Evolutionary conservation across 2,113 vertebrate genomes (phyloP), one percentile per base, ranked within the genome.

Genomic region (Marcusenius ussheri): DNA sequence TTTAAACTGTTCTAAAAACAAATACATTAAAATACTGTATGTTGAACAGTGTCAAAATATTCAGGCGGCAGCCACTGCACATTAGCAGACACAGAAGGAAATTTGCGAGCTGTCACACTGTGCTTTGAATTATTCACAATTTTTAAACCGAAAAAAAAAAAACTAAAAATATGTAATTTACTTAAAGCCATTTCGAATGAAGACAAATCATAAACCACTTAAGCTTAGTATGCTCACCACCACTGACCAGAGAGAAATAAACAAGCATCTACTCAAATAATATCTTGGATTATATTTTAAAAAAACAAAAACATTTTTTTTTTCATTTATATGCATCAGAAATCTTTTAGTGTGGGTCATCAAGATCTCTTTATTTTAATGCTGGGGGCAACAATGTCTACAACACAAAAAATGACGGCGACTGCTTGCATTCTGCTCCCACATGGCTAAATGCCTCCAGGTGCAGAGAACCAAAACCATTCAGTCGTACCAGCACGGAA

Each of bases 401-500:
- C 42, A 35, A 46, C 17, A 90, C 42, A 90, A 85, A 70, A 66
- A 51, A 89, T 88, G 51, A 53, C 39, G 84, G 27, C 17, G 45
- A 89, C 51, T 80, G 83, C 88, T 58, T 89, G 50, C 46, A 83
- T 88, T 84, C 85, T 87, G 66, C 50, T 89, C 87, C 89, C 85
- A 85, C 84, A 74, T n/a, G 62, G 46, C 83, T 53, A 88, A 86
- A 74, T 88, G 56, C 53, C 50, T 88, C 83, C 39, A 70, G 89
- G 88, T 62, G 88, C 88, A 83, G 31, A 86, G 58, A 90, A 89
- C 93, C 92, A 91, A 90, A 91, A 89, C 91, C 94, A 95, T 94
- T 94, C 92, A 92, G 91, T 90, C 90, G 87, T 90, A 93, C 92
- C 92, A 95, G 94, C 90, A 94, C 93, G 94, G 94, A 95, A 95